A percentile compares a stretch with the other conserved stretches of the same genome.
These are phyloP conservation scores for Drosophila anceps DNA, from an alignment of 2,888 invertebrate species.

Conservation along the genomic window DNA sequence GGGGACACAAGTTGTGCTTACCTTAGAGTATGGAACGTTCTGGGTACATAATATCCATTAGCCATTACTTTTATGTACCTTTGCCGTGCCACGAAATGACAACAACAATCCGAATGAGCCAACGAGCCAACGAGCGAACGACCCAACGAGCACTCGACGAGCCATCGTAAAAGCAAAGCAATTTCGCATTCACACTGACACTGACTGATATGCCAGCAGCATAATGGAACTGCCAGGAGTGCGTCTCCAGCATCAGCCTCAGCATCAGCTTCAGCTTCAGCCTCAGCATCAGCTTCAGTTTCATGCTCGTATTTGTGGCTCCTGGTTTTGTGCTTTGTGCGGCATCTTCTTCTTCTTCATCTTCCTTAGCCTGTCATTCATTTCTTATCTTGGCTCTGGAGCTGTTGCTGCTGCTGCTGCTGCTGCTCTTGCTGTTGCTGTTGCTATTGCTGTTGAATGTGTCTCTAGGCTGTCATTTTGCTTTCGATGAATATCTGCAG, in stretches of 20 bases:
- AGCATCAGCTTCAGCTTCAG: background rate
- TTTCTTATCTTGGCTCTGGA: conserved; percentile 71
- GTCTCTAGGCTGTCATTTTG: conserved; percentile 85
- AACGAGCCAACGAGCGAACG: conserved; percentile 7
- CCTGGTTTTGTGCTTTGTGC: conserved; percentile 36
- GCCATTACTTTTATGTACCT: conserved; percentile 75
- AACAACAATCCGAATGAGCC: conserved; percentile 17
- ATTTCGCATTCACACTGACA: conserved; percentile 78
- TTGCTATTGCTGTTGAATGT: conserved; percentile 79
- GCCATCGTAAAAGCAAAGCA: conserved; percentile 74
- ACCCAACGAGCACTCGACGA: conserved; percentile 29
- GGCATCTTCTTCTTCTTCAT: conserved; percentile 6
- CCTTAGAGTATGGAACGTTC: conserved; percentile 35
- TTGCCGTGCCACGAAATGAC: conserved; percentile 51
- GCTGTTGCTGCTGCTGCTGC: conserved; percentile 60
- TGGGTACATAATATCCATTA: conserved; percentile 66
- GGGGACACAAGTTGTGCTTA: conserved; percentile 26
- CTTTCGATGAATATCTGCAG: conserved; percentile 83
- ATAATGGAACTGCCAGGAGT: conserved; percentile 32
- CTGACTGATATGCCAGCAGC: conserved; percentile 73
- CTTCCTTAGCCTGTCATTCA: conserved; percentile 67
- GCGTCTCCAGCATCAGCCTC: conserved; percentile 10
- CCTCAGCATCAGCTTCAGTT: background rate
- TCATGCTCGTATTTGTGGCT: conserved; percentile 38
- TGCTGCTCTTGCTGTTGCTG: conserved; percentile 27